phyloP scores from a whole-genome alignment of 2,797 vertebrate genomes.

The Melanogrammus aeglefinus region DNA sequence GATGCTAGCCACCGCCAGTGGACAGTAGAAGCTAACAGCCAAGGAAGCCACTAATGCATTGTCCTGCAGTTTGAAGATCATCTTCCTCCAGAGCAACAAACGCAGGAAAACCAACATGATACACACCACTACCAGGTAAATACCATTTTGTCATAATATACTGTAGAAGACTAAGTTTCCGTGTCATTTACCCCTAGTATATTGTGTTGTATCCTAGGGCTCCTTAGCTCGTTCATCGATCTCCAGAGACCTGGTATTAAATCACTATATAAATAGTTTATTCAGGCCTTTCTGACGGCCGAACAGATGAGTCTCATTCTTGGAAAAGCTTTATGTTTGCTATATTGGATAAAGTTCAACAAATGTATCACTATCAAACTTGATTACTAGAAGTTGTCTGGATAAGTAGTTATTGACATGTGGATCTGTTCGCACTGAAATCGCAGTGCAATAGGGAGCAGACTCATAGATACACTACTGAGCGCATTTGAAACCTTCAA shows the following conservation, averaged over 20 bases:
- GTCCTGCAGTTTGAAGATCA: constrained; percentile 2
- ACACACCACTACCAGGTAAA: constrained; percentile 11
- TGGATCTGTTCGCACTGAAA: neutral
- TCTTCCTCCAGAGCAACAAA: neutral
- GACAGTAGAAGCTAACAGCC: constrained; percentile 11
- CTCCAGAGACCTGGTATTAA: neutral
- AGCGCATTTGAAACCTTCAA: neutral
- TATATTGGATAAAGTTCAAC: neutral
- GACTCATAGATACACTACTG: neutral
- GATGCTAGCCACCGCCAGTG: constrained; percentile 28
- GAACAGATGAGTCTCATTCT: neutral
- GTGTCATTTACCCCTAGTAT: neutral
- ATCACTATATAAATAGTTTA: neutral
- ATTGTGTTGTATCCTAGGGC: neutral
- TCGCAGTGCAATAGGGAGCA: neutral
- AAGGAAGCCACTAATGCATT: constrained; percentile 10
- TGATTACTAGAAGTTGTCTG: neutral
- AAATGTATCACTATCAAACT: neutral
- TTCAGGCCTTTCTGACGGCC: neutral
- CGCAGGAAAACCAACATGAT: constrained; percentile 36
- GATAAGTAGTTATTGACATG: neutral
- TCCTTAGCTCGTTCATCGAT: neutral
- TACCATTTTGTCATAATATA: neutral
- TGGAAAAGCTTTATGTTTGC: neutral
- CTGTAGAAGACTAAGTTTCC: neutral